Percentiles rank a stretch among this genome's conserved stretches.
Evolutionary conservation across 2,113 vertebrate species (phyloP).

Genomic region (Sturnira hondurensis): DNA sequence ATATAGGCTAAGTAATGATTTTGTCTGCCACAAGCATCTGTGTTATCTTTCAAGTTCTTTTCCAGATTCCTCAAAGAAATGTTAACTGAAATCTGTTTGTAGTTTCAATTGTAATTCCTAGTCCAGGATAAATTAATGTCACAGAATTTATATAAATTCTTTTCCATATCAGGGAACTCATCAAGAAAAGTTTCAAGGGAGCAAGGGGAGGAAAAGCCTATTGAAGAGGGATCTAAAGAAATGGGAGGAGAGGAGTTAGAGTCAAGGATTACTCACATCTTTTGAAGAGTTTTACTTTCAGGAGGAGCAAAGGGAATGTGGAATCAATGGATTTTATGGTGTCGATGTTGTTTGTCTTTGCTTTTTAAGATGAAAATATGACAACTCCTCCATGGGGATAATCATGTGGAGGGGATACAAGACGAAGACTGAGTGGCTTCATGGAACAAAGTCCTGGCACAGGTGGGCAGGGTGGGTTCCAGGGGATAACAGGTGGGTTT

Average conservation of each 20-base stretch:
- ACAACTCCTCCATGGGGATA: not conserved
- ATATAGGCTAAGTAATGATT: not conserved
- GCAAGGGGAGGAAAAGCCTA: not conserved
- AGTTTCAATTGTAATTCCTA: not conserved
- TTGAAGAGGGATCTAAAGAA: not conserved
- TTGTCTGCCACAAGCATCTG: not conserved
- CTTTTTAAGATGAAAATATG: not conserved
- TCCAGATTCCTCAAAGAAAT: not conserved
- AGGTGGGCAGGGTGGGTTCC: not conserved
- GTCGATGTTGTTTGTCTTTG: not conserved
- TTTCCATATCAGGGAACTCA: not conserved
- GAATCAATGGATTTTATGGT: not conserved
- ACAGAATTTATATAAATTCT: not conserved
- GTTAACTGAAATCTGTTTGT: not conserved
- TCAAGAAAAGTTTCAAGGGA: not conserved
- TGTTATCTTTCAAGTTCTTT: not conserved
- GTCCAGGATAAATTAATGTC: not conserved
- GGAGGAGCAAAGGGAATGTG: not conserved
- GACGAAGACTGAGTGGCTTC: not conserved
- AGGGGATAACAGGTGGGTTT: not conserved
- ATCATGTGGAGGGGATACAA: not conserved
- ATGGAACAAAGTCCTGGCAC: not conserved
- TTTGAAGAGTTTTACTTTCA: constrained; percentile 30
- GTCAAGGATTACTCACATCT: not conserved
- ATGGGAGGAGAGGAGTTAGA: not conserved